Percentiles rank a stretch among this genome's conserved stretches.
Conservation (phyloP, 2,113 vertebrate species). For the Jacana jacana region DNA sequence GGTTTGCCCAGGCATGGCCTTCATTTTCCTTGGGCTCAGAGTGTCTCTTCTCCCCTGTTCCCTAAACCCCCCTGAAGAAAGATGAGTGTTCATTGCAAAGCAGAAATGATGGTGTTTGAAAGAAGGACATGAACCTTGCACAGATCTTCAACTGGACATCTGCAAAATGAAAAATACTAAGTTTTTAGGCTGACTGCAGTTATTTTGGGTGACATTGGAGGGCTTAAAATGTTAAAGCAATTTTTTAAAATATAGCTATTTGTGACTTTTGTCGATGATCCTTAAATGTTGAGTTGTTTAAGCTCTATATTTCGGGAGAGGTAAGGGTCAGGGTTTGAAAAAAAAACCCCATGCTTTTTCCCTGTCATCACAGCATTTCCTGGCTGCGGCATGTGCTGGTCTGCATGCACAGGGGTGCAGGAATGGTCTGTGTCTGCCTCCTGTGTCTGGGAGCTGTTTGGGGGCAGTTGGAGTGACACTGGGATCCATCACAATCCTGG, state of each 20-base stretch:
- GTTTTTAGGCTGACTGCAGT: neutral
- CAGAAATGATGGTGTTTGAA: neutral
- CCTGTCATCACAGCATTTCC: neutral
- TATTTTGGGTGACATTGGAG: slow-evolving; percentile 27
- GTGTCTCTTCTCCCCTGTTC: neutral
- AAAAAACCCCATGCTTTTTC: neutral
- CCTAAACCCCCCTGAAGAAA: neutral
- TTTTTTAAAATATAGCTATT: slow-evolving; percentile 27
- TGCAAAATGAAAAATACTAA: neutral
- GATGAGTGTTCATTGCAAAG: neutral
- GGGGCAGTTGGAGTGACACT: rapidly evolving
- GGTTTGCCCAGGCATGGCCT: neutral
- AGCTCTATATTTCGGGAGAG: neutral
- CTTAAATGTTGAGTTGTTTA: slow-evolving; percentile 12
- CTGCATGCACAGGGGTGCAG: neutral
- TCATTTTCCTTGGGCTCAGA: neutral
- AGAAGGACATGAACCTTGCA: neutral
- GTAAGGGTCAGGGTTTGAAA: neutral
- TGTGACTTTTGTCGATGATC: slow-evolving; percentile 2
- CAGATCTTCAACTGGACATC: neutral
- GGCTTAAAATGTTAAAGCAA: slow-evolving; percentile 51
- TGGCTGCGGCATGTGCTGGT: rapidly evolving
- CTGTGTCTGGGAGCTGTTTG: neutral
- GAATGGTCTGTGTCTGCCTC: neutral
- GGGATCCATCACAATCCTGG: neutral